These are phyloP conservation scores for Hydrotaea cyrtoneurina DNA, from an alignment of 2,888 invertebrate genomes.

Conservation along the genomic window DNA sequence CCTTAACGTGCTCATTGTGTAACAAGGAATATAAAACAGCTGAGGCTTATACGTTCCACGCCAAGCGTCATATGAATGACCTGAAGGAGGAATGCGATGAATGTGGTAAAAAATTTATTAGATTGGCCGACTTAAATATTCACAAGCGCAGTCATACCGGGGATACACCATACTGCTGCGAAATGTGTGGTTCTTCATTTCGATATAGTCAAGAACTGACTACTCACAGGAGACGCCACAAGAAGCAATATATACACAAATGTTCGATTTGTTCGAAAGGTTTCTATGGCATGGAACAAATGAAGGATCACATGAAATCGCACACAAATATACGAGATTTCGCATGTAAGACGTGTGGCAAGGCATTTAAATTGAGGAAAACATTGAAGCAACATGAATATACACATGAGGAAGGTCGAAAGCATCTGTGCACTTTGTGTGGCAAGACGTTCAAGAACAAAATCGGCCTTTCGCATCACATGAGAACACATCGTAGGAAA, in stretches of 20 bases:
- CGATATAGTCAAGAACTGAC: constrained; percentile 56
- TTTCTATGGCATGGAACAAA: constrained; percentile 56
- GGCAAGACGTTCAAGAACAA: constrained; percentile 62
- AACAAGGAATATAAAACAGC: constrained; percentile 50
- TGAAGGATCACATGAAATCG: constrained; percentile 64
- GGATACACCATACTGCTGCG: constrained; percentile 61
- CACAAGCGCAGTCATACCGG: constrained; percentile 65
- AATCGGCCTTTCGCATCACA: constrained; percentile 55
- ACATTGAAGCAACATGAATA: constrained; percentile 59
- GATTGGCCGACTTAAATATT: constrained; percentile 52
- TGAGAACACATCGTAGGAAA: constrained; percentile 50
- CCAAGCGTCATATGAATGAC: constrained; percentile 62
- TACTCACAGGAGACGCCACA: constrained; percentile 59
- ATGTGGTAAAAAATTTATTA: constrained; percentile 64
- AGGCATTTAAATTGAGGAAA: constrained; percentile 59
- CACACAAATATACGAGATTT: constrained; percentile 61
- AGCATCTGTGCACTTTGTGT: constrained; percentile 61
- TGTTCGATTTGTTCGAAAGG: constrained; percentile 60
- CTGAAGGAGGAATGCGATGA: constrained; percentile 59
- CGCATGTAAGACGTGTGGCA: constrained; percentile 61
- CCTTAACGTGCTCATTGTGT: constrained; percentile 56
- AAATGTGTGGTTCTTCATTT: constrained; percentile 62
- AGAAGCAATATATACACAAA: constrained; percentile 57
- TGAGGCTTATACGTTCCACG: constrained; percentile 57
- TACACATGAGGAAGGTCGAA: constrained; percentile 59